phyloP scores from a whole-genome alignment of 1,140 invertebrate genomes.

The Neomicropteryx cornuta region DNA sequence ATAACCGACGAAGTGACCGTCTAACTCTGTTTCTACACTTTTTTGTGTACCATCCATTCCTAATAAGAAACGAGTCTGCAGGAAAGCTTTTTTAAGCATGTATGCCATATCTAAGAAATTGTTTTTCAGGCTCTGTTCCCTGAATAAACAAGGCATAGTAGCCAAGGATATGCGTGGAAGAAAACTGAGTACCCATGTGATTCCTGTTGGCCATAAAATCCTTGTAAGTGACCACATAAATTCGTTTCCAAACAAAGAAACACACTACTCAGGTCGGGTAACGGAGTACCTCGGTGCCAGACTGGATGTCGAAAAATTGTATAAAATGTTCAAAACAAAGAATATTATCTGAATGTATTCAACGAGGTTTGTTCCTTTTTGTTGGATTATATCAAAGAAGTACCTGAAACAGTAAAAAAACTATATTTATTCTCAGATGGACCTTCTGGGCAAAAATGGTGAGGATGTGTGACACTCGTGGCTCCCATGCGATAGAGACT shows the following conservation, averaged over 20 bases:
- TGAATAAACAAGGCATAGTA: slow-evolving; percentile 1
- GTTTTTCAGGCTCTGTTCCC: not conserved
- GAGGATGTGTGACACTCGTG: not conserved
- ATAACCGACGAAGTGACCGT: not conserved
- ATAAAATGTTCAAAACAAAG: slow-evolving; percentile 1
- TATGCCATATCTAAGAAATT: not conserved
- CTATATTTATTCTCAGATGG: slow-evolving; percentile 1
- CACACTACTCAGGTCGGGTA: slow-evolving; percentile 1
- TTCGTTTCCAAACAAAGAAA: not conserved
- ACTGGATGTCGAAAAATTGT: not conserved
- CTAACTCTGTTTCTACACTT: not conserved
- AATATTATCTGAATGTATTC: not conserved
- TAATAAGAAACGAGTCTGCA: slow-evolving; percentile 1
- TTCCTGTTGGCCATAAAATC: not conserved
- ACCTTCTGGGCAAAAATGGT: not conserved
- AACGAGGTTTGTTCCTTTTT: not conserved
- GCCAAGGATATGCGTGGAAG: not conserved
- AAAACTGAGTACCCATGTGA: not conserved
- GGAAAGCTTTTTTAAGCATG: slow-evolving; percentile 1
- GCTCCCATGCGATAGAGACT: not conserved
- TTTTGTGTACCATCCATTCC: slow-evolving; percentile 1
- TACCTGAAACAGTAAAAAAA: not conserved
- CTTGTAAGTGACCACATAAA: not conserved
- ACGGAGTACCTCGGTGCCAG: not conserved
- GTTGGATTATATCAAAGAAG: not conserved